A percentile compares a stretch with the other conserved stretches of the same genome.
Evolutionary conservation across 1,140 invertebrate genomes (phyloP).

Genomic region (Helicoverpa armigera): DNA sequence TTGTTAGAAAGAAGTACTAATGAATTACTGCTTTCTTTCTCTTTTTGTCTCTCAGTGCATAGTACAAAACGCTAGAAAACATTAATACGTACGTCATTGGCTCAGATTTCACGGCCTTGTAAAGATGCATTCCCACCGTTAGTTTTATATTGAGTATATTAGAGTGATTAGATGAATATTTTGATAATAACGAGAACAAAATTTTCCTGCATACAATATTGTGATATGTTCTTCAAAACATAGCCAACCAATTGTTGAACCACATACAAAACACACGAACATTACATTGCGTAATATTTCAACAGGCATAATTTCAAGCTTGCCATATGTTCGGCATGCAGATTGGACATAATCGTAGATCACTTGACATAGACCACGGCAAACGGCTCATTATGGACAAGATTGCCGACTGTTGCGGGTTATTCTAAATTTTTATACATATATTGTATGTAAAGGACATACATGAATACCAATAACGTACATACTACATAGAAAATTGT

Average conservation of each 20-base stretch:
- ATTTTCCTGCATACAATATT: neutral
- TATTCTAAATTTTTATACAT: constrained; percentile 49
- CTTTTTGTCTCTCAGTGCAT: no score
- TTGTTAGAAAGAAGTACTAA: no score
- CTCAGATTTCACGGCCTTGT: no score
- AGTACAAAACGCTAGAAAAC: no score
- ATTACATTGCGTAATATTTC: constrained; percentile 14
- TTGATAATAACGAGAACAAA: neutral
- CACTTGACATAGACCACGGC: constrained; percentile 61
- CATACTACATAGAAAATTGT: neutral
- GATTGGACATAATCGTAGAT: constrained; percentile 59
- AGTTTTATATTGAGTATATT: no score
- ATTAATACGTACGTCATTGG: no score
- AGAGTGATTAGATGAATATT: neutral
- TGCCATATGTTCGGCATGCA: constrained; percentile 50
- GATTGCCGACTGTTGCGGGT: constrained; percentile 47
- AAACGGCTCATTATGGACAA: constrained; percentile 58
- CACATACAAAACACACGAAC: no score
- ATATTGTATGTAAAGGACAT: neutral
- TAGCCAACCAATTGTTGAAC: neutral
- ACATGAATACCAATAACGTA: no score
- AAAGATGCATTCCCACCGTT: no score
- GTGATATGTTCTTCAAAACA: neutral
- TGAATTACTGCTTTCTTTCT: no score
- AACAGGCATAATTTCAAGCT: constrained; percentile 28